Evolutionary conservation across 2,888 invertebrate species (phyloP).

Genomic region (Linyphia triangularis): DNA sequence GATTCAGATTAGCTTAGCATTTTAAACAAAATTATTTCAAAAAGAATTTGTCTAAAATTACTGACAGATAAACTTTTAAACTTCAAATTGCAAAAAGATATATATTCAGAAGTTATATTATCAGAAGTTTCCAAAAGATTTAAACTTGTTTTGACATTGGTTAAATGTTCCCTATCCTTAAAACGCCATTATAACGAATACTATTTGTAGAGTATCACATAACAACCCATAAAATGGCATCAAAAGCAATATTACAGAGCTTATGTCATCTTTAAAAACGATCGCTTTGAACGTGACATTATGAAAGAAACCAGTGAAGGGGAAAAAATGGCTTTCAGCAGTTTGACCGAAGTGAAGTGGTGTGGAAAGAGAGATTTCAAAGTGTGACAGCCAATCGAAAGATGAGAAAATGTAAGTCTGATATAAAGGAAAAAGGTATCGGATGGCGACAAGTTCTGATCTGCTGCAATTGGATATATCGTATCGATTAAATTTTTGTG

Average conservation of each 20-base stretch:
- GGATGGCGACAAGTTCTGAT: neutral
- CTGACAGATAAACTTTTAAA: no score
- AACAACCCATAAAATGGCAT: neutral
- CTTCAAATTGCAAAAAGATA: no score
- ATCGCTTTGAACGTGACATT: conserved; percentile 10
- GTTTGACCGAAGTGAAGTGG: neutral
- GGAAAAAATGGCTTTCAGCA: conserved; percentile 2
- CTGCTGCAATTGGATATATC: neutral
- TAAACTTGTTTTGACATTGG: no score
- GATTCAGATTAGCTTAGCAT: no score
- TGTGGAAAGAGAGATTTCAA: neutral
- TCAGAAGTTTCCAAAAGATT: no score
- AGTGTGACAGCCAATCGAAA: conserved; percentile 30
- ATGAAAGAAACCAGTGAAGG: neutral
- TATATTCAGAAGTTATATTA: no score
- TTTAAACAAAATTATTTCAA: no score
- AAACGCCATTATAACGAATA: no score
- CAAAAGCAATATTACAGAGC: neutral
- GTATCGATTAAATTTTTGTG: neutral
- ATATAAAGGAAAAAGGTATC: neutral
- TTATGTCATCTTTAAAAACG: neutral
- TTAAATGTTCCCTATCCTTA: no score
- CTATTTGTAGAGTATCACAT: no score
- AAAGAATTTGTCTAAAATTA: no score
- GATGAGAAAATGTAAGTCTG: neutral